Evolutionary conservation across 2,113 vertebrate genomes (phyloP).

Genomic region (Furnarius figulus): DNA sequence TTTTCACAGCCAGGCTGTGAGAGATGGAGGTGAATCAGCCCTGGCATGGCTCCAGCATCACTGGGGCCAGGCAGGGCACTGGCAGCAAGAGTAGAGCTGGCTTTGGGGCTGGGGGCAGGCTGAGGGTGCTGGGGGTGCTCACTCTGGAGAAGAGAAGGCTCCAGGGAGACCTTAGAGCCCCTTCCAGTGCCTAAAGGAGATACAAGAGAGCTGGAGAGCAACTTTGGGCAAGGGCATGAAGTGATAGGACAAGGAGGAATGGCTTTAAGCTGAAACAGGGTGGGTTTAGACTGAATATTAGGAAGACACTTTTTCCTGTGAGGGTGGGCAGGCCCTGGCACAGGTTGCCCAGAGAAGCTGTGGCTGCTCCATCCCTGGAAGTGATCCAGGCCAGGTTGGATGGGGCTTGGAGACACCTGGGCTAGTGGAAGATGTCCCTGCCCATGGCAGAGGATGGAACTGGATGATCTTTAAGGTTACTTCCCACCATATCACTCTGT

Average conservation of each 20-base stretch:
- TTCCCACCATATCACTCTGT: neutral
- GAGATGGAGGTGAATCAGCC: neutral
- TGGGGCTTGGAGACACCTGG: fast-evolving
- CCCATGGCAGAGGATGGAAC: neutral
- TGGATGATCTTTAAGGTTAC: neutral
- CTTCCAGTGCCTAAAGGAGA: neutral
- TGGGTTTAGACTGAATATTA: neutral
- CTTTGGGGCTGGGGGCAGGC: neutral
- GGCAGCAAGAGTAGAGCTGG: neutral
- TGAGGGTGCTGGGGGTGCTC: neutral
- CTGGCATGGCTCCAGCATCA: fast-evolving
- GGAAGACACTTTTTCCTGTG: neutral
- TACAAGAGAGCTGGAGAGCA: neutral
- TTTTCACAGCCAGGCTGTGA: neutral
- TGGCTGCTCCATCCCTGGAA: neutral
- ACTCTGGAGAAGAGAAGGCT: neutral
- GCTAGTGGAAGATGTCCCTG: fast-evolving
- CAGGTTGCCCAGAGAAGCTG: neutral
- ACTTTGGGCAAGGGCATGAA: neutral
- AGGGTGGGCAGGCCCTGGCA: neutral
- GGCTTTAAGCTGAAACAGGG: neutral
- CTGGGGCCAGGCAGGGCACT: neutral
- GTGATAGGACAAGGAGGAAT: neutral
- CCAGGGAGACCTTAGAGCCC: neutral
- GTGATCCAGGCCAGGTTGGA: neutral